Conservation (phyloP, 2,888 invertebrate species). For the Drosophila birchii region DNA sequence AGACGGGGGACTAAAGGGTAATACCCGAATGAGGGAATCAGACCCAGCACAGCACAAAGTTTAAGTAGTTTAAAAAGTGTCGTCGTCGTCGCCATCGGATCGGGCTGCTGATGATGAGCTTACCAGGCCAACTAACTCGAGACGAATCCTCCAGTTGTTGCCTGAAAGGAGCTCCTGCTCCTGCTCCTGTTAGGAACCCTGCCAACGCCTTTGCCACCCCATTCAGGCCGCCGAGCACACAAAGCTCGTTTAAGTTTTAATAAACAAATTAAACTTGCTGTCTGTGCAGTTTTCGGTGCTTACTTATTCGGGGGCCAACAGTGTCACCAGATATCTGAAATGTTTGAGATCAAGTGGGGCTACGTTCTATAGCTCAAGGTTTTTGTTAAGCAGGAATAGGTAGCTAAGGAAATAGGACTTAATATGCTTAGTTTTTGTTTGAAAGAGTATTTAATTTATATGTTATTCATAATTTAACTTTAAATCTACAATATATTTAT, state of each 20-base stretch:
- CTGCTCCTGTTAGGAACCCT: conserved; percentile 19
- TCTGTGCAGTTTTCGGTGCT: conserved; percentile 48
- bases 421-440: not conserved
- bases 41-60: conserved; percentile 53
- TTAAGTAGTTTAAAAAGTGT: conserved; percentile 75
- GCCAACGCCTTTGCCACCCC: conserved; percentile 24
- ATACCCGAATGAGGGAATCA: conserved; percentile 29
- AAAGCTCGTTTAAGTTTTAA: conserved; percentile 76
- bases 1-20: conserved; percentile 8
- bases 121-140: conserved; percentile 41
- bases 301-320: conserved; percentile 15
- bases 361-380: not conserved
- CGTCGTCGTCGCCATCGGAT: conserved; percentile 47
- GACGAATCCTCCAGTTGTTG: conserved; percentile 17
- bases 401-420: not conserved
- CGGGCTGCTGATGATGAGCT: conserved; percentile 50
- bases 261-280: conserved; percentile 76
- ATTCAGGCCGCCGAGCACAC: conserved; percentile 41
- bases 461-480: too few species aligned
- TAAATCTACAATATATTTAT: not conserved
- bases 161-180: not conserved
- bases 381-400: not conserved
- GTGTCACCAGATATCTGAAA: conserved; percentile 17
- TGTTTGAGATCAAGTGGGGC: conserved; percentile 26
- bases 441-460: too few species aligned